Evolutionary conservation across 2,113 vertebrate species (phyloP), one percentile per base, ranked within the genome.

Genomic region (Eurypyga helias): DNA sequence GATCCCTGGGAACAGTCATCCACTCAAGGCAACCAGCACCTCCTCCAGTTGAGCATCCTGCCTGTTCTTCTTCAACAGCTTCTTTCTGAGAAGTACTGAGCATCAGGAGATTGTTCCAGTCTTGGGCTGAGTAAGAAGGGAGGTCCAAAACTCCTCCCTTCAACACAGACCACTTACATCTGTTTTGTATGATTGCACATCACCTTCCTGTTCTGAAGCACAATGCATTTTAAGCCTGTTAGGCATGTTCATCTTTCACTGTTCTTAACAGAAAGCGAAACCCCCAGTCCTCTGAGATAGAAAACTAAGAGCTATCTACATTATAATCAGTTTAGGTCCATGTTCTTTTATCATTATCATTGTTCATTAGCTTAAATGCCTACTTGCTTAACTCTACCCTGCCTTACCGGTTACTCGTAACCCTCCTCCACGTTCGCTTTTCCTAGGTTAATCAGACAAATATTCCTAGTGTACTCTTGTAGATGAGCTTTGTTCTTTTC

Each of bases 191-290:
- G 41, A 87, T 8, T 66, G 66, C 11, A 83, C 17, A 57, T 48
- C 52, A 80, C 34, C 75, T 66, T 87, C 46, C 67, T 54, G 8
- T 38, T 84, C 41, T 82, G 46, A 91, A 71, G 33, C 1, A 0
- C 31, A 51, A 51, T 7, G 43, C 8, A 34, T 43, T 82, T 71
- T 48, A 79, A 88, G 61, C 38, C 82, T 60, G 36, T 45, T 70
- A 55, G 46, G 3, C 26, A 54, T 3, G 23, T 57, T 83, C 18
- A 41, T 19, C 75, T 76, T 60, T 45, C 34, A 57, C 66, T 49
- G 43, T 10, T 69, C 57, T 80, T 72, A 43, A 34, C 1, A 0
- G 26, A 83, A 52, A 16, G 19, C 0, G 0, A 93, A 90, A 55
- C 9, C 24, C 25, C 49, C 41, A 21, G 17, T 49, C 70, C n/a